Evolutionary conservation across 2,888 invertebrate genomes (phyloP), one percentile per base, ranked within the genome.

Genomic region (Danaus chrysippus): DNA sequence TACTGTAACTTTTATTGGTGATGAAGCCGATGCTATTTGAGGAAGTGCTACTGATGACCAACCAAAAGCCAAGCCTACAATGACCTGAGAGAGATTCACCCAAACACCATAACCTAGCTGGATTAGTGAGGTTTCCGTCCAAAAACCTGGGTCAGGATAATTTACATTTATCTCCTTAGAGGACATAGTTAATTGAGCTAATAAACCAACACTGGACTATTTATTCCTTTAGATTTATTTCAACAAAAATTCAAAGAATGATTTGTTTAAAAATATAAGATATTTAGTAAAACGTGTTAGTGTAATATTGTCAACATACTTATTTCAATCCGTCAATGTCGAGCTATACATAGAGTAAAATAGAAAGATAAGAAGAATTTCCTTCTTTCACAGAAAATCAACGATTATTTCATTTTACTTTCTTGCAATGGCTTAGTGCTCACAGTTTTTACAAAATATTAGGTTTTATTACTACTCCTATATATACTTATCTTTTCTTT

Each of bases 31-130:
- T 58, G 79, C 70, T 9, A 94, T 72, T 67, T 93, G 93, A 0
- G 93, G 93, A 19, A 93, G 77, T 0, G 92, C 91, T 6, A 93
- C 92, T 6, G 93, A 92, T 1, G 93, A 91, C 65, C 93, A 94
- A 1, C 93, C 93, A 71, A 92, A 92, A 0, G 91, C 89, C 77
- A 94, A 82, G 2, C 94, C 94, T 0, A 93, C 91, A 65, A 91
- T 91, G 12, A 93, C 79, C 17, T 92, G 89, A 0, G 93, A 92
- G 19, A 93, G 73, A 69, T 93, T 93, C 19, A 79, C 80, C 83
- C 85, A 82, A 11, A 81, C 3, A 0, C 84, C 83, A 54, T 86
- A 86, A 0, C 75, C 68, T 0, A 87, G 57, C 66, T 87, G 87
- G 9, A 82, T 77, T 63, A 66, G 71, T 0, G 83, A 78, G 0